Conservation (phyloP, 2,113 vertebrate species). For the Mesoclemmys tuberculata region DNA sequence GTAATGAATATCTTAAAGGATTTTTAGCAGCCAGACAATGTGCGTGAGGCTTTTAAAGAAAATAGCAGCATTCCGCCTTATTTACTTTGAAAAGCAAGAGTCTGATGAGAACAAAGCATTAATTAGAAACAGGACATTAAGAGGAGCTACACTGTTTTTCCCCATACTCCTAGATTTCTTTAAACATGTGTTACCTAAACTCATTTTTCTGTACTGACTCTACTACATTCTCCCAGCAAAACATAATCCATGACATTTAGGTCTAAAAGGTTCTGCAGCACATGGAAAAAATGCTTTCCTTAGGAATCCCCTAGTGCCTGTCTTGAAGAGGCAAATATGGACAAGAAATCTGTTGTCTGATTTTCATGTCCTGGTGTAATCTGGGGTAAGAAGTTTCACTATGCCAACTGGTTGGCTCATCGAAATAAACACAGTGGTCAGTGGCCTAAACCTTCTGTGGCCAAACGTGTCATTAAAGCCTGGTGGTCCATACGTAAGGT, state of each 20-base stretch:
- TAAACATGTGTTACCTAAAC: constrained; percentile 21
- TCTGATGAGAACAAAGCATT: constrained; percentile 30
- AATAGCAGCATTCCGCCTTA: constrained; percentile 19
- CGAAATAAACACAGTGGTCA: constrained; percentile 77
- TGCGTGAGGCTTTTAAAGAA: constrained; percentile 18
- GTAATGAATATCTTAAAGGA: not conserved
- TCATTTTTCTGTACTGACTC: not conserved
- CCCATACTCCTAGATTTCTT: not conserved
- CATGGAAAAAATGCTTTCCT: not conserved
- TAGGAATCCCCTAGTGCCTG: constrained; percentile 27
- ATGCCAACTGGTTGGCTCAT: constrained; percentile 63
- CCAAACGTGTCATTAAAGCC: constrained; percentile 76
- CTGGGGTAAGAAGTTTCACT: constrained; percentile 66
- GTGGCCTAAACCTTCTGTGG: constrained; percentile 74
- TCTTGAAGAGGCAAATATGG: constrained; percentile 33
- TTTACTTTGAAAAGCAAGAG: constrained; percentile 34
- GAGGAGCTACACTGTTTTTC: constrained; percentile 2
- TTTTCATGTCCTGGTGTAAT: constrained; percentile 56
- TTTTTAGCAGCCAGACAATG: not conserved
- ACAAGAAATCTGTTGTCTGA: constrained; percentile 72
- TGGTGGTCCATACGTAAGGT: constrained; percentile 78
- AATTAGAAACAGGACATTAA: constrained; percentile 8
- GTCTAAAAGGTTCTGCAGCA: constrained; percentile 55
- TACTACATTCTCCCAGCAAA: constrained; percentile 21
- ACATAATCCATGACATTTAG: not conserved